Conservation (phyloP, 2,113 vertebrate species). For the Thryonomys swinderianus region DNA sequence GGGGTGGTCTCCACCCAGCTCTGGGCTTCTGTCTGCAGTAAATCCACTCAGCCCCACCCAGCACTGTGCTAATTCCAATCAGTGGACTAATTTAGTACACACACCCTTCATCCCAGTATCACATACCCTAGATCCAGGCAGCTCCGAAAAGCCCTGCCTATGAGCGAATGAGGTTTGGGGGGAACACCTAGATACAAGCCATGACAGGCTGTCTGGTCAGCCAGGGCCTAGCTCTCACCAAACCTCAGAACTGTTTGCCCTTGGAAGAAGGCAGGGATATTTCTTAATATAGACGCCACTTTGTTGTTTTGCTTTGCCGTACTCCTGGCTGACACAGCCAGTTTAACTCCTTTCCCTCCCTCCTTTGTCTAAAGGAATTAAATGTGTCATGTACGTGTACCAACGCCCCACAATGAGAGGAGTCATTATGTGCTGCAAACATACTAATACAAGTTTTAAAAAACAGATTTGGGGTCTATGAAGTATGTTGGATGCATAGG, state of each 20-base stretch:
- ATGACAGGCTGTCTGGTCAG: background rate
- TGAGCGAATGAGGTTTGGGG: background rate
- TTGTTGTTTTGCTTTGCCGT: background rate
- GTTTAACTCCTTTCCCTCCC: background rate
- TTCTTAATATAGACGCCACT: slow-evolving; percentile 10
- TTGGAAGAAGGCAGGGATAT: background rate
- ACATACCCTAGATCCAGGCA: background rate
- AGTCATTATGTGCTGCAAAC: background rate
- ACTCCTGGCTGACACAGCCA: background rate
- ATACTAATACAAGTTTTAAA: background rate
- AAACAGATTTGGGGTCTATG: slow-evolving; percentile 11
- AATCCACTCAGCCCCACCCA: background rate
- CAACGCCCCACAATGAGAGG: background rate
- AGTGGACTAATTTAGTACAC: background rate
- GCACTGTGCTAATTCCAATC: background rate
- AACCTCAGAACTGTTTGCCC: background rate
- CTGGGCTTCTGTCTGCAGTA: background rate
- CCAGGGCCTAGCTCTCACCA: background rate
- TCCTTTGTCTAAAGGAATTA: background rate
- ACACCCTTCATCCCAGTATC: background rate
- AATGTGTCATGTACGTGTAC: background rate
- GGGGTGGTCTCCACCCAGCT: background rate
- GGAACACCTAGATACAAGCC: background rate
- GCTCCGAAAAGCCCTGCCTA: background rate
- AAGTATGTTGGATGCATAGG: background rate